Conservation (phyloP, 2,888 invertebrate species). For the Boloria selene region DNA sequence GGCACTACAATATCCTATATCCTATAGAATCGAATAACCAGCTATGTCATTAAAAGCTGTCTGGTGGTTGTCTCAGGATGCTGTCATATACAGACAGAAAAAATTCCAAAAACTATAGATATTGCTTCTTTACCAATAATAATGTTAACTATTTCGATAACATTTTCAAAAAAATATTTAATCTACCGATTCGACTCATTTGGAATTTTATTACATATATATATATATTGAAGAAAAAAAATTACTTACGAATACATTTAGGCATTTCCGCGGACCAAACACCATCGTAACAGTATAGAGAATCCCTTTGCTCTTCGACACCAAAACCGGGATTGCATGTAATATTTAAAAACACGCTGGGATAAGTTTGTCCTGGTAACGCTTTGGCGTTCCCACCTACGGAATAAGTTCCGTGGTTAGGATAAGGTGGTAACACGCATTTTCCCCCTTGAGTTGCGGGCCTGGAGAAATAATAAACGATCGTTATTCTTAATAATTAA, state of each 20-base stretch:
- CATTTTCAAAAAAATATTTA: too few species aligned
- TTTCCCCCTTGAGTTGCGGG: slow-evolving; percentile 42
- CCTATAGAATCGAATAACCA: too few species aligned
- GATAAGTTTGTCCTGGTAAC: slow-evolving; percentile 48
- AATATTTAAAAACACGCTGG: slow-evolving; percentile 49
- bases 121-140: too few species aligned
- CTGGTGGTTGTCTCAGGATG: too few species aligned
- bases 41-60: too few species aligned
- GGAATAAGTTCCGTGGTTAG: slow-evolving; percentile 55
- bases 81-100: too few species aligned
- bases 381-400: slow-evolving; percentile 49
- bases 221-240: neutral
- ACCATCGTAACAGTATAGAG: slow-evolving; percentile 53
- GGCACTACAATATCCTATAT: too few species aligned
- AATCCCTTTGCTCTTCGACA: slow-evolving; percentile 37
- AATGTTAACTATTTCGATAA: too few species aligned
- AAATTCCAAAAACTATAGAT: too few species aligned
- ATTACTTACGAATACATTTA: slow-evolving; percentile 52
- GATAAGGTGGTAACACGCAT: slow-evolving; percentile 59
- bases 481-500: too few species aligned
- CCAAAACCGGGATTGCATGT: slow-evolving; percentile 57
- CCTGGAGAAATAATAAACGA: slow-evolving; percentile 38
- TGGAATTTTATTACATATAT: too few species aligned
- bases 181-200: too few species aligned
- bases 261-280: slow-evolving; percentile 48